These are phyloP conservation scores for Agapornis canus DNA, from an alignment of 2,797 vertebrate genomes.

Conservation along the genomic window DNA sequence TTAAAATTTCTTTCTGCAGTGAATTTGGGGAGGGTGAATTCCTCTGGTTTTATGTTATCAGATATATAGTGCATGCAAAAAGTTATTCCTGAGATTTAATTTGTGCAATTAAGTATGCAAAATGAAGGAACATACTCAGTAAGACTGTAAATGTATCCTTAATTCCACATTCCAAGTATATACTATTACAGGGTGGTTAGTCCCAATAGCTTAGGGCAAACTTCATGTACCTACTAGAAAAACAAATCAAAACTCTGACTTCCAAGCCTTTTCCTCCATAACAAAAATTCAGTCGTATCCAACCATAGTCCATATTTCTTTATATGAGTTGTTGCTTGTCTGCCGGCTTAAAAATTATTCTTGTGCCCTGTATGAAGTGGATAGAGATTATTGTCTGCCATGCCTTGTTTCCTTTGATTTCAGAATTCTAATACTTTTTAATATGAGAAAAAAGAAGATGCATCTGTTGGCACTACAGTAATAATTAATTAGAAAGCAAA, in stretches of 20 bases:
- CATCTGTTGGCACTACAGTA: accelerated
- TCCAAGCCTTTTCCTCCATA: not conserved
- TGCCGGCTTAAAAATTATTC: not conserved
- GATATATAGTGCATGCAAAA: not conserved
- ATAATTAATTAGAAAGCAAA: not conserved
- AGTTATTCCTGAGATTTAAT: not conserved
- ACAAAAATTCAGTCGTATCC: not conserved
- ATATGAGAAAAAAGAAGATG: not conserved
- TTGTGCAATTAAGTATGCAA: not conserved
- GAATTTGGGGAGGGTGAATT: accelerated
- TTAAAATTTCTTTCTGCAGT: not conserved
- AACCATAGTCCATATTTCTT: not conserved
- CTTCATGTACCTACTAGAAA: not conserved
- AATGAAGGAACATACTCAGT: not conserved
- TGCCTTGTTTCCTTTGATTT: not conserved
- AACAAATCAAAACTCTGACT: not conserved
- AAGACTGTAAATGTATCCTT: not conserved
- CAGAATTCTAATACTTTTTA: not conserved
- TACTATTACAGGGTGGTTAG: not conserved
- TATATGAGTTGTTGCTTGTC: not conserved
- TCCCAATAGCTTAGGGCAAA: not conserved
- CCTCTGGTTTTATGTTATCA: not conserved
- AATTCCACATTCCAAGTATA: not conserved
- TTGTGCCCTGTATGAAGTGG: not conserved
- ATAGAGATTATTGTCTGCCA: not conserved